Base-by-base conservation (phyloP, 2,113 vertebrate genomes). In the Seriola quinqueradiata region DNA sequence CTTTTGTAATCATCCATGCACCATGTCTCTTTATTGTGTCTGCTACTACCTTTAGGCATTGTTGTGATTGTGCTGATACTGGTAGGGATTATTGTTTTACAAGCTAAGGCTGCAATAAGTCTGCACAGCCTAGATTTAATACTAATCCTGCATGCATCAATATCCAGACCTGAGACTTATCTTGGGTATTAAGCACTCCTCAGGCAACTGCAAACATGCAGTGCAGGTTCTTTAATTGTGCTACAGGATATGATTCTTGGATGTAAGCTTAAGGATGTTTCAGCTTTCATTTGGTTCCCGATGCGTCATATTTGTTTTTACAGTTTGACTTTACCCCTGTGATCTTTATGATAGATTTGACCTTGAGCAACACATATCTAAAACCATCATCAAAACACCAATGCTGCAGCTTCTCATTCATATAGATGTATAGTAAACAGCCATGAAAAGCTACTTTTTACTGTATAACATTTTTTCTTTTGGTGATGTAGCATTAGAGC, bases 61-160 rank as follows among this genome's bases (percentile, higher is more conserved):
- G 50, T 77, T 85, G 63, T 88, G 88, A 87, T 83, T 80, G 75
- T 84, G 78, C 55, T 75, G 57, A 87, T 87, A 79, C 68, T 79
- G 40, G 40, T 74, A 6, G 46, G 65, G 82, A 90, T 89, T 89
- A 89, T 92, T 90, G 85, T 91, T 94, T 90, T 87, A 92, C 79
- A 90, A 85, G 85, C 80, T 82, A 60, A 79, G 34, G 75, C 63
- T 75, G 75, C 71, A 86, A 68, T 86, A 84, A 86, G 21, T 75
- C 87, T 73, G 75, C 79, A 81, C 66, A 65, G 68, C 70, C 72
- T 81, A 80, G 89, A 88, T 89, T 79, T 84, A 83, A 75, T 81
- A 75, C 81, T 86, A 86, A 91, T 83, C 86, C 80, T 80, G 32
- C 77, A 87, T 63, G 70, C 77, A 75, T 81, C 79, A 78, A 59